Evolutionary conservation across 2,888 invertebrate species (phyloP).

Genomic region (Drosophila emarginata): DNA sequence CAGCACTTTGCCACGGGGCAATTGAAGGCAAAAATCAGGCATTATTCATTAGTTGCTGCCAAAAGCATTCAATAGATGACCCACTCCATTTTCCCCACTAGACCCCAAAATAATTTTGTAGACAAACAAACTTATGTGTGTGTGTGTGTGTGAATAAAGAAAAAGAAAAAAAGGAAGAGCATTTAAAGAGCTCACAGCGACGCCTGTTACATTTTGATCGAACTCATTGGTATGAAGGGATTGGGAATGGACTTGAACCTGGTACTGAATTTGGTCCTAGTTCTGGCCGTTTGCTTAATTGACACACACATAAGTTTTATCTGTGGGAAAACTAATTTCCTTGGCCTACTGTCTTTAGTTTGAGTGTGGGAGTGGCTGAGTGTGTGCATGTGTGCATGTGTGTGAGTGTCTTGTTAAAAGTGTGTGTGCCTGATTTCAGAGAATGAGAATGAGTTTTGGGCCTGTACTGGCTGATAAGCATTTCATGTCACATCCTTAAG

Average conservation of each 20-base stretch:
- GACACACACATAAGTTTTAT: constrained; percentile 64
- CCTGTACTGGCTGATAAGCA: constrained; percentile 73
- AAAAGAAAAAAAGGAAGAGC: constrained; percentile 17
- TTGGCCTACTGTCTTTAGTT: constrained; percentile 52
- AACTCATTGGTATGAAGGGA: constrained; percentile 56
- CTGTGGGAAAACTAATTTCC: constrained; percentile 73
- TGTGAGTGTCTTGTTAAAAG: constrained; percentile 38
- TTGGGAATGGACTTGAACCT: constrained; percentile 20
- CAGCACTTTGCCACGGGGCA: constrained; percentile 27
- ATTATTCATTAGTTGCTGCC: constrained; percentile 66
- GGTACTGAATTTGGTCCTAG: constrained; percentile 14
- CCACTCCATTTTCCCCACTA: constrained; percentile 10
- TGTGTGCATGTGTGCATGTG: constrained; percentile 10
- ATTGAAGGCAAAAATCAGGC: constrained; percentile 63
- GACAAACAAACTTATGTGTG: constrained; percentile 40
- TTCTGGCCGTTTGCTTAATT: constrained; percentile 58
- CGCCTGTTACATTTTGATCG: constrained; percentile 65
- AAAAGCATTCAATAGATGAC: constrained; percentile 37
- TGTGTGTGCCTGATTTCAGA: constrained; percentile 44
- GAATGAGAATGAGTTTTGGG: too few species aligned
- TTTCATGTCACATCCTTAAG: constrained; percentile 80
- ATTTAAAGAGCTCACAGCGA: constrained; percentile 60
- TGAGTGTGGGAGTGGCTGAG: constrained; percentile 6
- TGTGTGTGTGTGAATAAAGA: neutral
- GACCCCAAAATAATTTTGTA: constrained; percentile 44